Evolutionary conservation across 2,113 vertebrate genomes (phyloP).

Genomic region (Heloderma charlesbogerti): DNA sequence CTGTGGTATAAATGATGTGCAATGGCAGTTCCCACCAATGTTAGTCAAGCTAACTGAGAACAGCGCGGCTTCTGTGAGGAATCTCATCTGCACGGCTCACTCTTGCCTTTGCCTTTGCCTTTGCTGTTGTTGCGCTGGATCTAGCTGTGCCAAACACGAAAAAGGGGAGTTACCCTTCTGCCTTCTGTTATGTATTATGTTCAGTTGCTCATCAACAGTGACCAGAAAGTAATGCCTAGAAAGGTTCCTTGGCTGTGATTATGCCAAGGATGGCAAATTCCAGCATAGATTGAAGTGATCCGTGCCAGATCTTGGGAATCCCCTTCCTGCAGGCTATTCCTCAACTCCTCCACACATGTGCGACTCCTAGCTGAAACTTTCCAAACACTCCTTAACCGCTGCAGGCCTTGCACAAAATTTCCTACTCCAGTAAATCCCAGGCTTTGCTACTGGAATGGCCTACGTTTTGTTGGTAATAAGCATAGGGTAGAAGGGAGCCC

Average conservation of each 20-base stretch:
- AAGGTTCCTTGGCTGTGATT: not conserved
- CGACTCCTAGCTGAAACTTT: not conserved
- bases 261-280: not conserved
- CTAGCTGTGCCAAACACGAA: not conserved
- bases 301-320: not conserved
- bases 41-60: constrained; percentile 32
- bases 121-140: not conserved
- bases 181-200: not conserved
- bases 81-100: constrained; percentile 16
- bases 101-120: not conserved
- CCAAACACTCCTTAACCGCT: not conserved
- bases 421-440: not conserved
- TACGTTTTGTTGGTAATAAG: not conserved
- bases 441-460: not conserved
- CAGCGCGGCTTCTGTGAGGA: constrained; percentile 3
- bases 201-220: not conserved
- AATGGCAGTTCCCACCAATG: constrained; percentile 44
- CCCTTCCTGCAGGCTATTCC: not conserved
- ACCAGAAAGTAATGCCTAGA: not conserved
- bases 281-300: not conserved
- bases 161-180: not conserved
- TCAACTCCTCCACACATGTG: not conserved
- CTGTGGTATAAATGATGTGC: constrained; percentile 49
- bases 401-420: not conserved
- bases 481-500: not conserved